These are phyloP conservation scores for Notamacropus eugenii DNA, from an alignment of 2,797 vertebrate species.

Conservation along the genomic window DNA sequence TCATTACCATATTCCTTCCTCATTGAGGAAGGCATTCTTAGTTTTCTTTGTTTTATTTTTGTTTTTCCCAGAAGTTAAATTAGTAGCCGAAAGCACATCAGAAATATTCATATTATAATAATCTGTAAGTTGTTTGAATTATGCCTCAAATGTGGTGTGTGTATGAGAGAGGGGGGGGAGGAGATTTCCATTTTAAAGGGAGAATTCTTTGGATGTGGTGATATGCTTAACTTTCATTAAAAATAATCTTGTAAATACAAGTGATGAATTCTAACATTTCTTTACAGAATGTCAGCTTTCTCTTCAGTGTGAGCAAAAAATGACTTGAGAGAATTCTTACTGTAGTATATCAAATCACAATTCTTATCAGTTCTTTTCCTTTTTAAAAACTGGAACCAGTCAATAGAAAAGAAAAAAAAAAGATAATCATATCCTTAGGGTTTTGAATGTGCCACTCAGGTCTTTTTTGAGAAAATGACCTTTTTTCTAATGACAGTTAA, in stretches of 20 bases:
- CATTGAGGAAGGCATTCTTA: not conserved
- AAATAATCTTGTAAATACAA: slow-evolving; percentile 27
- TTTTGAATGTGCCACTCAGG: slow-evolving; percentile 14
- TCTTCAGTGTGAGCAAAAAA: not conserved
- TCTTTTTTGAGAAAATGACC: slow-evolving; percentile 10
- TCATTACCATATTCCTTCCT: not conserved
- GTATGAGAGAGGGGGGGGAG: too few relatives aligned
- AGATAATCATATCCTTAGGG: not conserved
- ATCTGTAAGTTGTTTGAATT: not conserved
- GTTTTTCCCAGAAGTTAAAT: not conserved
- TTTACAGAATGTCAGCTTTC: slow-evolving; percentile 37
- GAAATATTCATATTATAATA: slow-evolving; percentile 23
- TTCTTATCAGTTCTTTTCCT: not conserved
- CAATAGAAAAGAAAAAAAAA: slow-evolving; percentile 18
- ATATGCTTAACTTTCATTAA: not conserved
- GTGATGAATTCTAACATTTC: slow-evolving; percentile 3
- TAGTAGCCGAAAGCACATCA: slow-evolving; percentile 23
- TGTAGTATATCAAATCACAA: slow-evolving; percentile 17
- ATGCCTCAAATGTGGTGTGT: not conserved
- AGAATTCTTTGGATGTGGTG: not conserved
- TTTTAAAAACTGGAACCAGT: slow-evolving; percentile 9
- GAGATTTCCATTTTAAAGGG: not conserved
- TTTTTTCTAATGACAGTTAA: slow-evolving; percentile 30
- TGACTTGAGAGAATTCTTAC: slow-evolving; percentile 19
- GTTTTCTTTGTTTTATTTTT: not conserved